phyloP scores from a whole-genome alignment of 2,888 invertebrate genomes.

The Drosophila parthenogenetica region DNA sequence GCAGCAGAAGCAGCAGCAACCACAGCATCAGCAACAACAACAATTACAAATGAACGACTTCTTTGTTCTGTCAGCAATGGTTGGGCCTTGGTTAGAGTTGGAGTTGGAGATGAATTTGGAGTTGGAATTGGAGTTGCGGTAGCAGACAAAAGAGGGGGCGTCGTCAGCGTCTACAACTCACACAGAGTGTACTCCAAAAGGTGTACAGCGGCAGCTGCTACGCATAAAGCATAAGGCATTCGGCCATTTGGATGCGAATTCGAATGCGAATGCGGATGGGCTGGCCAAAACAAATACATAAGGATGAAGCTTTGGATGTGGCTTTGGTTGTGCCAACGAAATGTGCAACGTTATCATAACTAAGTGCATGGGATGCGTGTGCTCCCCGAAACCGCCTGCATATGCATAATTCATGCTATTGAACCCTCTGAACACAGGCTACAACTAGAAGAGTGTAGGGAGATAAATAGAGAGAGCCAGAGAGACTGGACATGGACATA shows the following conservation, averaged over 20 bases:
- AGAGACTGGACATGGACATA: conserved; percentile 63
- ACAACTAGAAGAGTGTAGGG: conserved; percentile 13
- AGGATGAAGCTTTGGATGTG: conserved; percentile 46
- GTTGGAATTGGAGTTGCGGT: conserved; percentile 65
- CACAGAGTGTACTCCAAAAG: conserved; percentile 24
- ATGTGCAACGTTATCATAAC: conserved; percentile 81
- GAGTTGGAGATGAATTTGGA: conserved; percentile 45
- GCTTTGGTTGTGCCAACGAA: conserved; percentile 43
- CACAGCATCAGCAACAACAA: conserved; percentile 64
- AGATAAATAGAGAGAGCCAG: neutral
- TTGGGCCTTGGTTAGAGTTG: conserved; percentile 39
- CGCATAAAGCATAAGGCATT: conserved; percentile 74
- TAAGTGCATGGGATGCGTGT: conserved; percentile 79
- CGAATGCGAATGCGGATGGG: conserved; percentile 54
- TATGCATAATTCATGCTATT: conserved; percentile 84
- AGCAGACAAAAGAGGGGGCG: conserved; percentile 76
- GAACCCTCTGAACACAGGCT: conserved; percentile 73
- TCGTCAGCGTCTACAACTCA: conserved; percentile 50
- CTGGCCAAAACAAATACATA: conserved; percentile 75
- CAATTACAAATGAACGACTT: conserved; percentile 84
- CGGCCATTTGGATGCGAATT: conserved; percentile 56
- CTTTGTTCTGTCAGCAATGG: conserved; percentile 82
- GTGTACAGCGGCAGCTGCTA: conserved; percentile 70
- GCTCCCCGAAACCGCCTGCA: conserved; percentile 76
- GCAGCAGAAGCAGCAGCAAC: conserved; percentile 36